Conservation (phyloP, 2,113 vertebrate species). For the Caranx melampygus region DNA sequence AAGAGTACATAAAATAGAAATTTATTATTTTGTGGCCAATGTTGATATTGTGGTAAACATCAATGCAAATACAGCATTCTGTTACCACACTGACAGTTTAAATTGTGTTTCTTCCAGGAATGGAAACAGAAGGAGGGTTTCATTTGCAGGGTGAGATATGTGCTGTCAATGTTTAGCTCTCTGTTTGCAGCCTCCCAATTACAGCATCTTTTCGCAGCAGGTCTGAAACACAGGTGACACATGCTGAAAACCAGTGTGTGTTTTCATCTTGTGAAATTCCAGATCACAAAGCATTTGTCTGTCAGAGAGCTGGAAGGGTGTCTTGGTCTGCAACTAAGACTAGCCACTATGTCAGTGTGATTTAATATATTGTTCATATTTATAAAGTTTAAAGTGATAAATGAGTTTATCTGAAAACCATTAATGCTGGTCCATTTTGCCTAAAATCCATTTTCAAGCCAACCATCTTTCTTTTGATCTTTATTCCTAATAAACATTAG, state of each 20-base stretch:
- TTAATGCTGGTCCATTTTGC: constrained; percentile 5
- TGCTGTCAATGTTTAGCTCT: neutral
- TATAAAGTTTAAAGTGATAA: neutral
- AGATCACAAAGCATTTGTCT: neutral
- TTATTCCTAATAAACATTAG: constrained; percentile 17
- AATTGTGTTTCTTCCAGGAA: too few relatives aligned
- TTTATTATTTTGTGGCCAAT: too few relatives aligned
- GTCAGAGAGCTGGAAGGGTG: neutral
- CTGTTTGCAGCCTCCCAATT: neutral
- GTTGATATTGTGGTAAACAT: too few relatives aligned
- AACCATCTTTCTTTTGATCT: too few relatives aligned
- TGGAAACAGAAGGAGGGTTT: neutral
- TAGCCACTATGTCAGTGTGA: neutral
- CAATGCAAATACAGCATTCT: too few relatives aligned
- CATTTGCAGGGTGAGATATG: neutral
- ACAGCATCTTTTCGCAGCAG: neutral
- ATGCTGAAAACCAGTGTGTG: neutral
- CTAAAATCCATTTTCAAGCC: neutral
- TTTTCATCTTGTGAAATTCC: neutral
- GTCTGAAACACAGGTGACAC: neutral
- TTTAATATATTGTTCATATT: neutral
- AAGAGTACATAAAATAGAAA: too few relatives aligned
- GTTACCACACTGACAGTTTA: too few relatives aligned
- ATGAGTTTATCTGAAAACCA: constrained; percentile 4
- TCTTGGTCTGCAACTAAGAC: neutral